Conservation (phyloP, 2,888 invertebrate species). For the Diarsia brunnea region DNA sequence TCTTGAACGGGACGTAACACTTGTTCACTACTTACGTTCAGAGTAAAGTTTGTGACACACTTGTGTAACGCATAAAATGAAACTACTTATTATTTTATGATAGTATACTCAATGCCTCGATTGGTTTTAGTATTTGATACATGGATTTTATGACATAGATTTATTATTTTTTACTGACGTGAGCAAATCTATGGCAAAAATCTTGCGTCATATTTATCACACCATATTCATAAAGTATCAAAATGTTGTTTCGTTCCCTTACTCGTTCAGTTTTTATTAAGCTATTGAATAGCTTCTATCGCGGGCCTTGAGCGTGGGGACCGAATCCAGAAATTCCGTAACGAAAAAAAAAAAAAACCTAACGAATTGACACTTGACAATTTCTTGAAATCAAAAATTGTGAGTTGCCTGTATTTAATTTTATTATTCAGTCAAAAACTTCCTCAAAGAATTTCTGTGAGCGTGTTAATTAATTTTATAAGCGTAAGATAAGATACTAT, state of each 20-base stretch:
- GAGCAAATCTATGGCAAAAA: background rate
- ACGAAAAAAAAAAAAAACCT: too few species aligned
- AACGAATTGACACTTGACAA: too few species aligned
- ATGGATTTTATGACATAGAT: background rate
- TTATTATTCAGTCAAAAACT: too few species aligned
- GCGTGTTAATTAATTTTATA: too few species aligned
- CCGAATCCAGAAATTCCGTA: too few species aligned
- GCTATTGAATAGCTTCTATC: too few species aligned
- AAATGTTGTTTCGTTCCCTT: background rate
- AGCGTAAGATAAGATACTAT: too few species aligned
- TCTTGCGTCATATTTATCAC: background rate
- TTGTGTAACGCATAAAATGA: conserved; percentile 20
- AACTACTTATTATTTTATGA: conserved; percentile 38
- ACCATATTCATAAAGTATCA: background rate
- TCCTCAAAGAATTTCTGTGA: too few species aligned
- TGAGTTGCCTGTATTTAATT: too few species aligned
- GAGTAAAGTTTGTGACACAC: conserved; percentile 39
- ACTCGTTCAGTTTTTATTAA: background rate
- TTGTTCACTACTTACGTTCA: conserved; percentile 53
- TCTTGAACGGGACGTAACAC: conserved; percentile 38
- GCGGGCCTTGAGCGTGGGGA: too few species aligned
- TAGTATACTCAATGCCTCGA: conserved; percentile 15
- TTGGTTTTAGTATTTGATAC: background rate
- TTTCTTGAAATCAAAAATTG: too few species aligned
- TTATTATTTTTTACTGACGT: conserved; percentile 4